Base-by-base conservation (phyloP, 1,140 invertebrate genomes). In the Bombus confusus region DNA sequence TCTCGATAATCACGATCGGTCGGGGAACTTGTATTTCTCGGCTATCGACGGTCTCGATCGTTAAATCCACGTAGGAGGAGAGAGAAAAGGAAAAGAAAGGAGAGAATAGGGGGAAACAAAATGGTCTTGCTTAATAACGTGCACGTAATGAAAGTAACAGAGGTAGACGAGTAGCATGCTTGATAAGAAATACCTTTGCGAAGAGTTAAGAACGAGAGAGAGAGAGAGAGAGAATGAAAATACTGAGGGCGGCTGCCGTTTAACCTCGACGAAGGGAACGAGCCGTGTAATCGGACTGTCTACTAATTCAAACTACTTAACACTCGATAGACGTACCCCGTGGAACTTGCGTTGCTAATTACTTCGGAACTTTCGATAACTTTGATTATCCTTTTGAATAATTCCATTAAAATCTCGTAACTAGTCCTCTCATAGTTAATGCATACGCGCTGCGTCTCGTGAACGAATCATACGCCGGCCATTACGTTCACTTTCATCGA, bases 241-340 rank as follows among this genome's bases (percentile, higher is more conserved):
- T 34, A 52, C 25, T 5, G 64, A 22, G 31, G 37, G 4, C 37
- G 22, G 31, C 15, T 12, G 28, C 25, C 74, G 57, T 69, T 78
- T 59, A 83, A 78, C 37, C 69, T 39, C 59, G 59, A 66, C 31
- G 71, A 68, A 75, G 59, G 28, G 62, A 85, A 81, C 79, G 71
- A 82, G 64, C 80, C 68, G 62, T 81, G 84, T 86, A 86, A 86
- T 86, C 79, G 62, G 66, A 62, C 52, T 37, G 76, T 84, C 52
- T 71, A 75, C n/a, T 82, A 82, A 74, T 69, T 86, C 72, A 68
- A 68, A 57, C 80, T 68, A 69, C 47, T 76, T 69, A 62, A 82
- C 72, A 47, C 80, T 82, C 71, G 80, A 86, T 80, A 64, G 59
- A 82, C 43, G 47, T 47, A n/a, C 1, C 28, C 39, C 12, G 15